phyloP scores from a whole-genome alignment of 2,797 vertebrate species.

The Enteromius fasciolatus region DNA sequence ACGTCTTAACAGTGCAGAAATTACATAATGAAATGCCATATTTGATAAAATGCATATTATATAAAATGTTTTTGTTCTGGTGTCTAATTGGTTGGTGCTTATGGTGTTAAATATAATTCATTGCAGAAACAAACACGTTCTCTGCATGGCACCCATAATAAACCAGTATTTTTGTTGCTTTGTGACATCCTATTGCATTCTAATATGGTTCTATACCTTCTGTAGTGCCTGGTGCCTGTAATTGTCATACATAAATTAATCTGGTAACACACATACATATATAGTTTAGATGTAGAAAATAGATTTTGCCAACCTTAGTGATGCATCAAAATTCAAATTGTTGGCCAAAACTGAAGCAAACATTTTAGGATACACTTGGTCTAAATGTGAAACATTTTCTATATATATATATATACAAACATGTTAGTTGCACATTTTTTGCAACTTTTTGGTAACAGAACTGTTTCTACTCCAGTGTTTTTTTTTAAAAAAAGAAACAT shows the following conservation, averaged over 20 bases:
- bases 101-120: neutral
- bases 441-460: neutral
- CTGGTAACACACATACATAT: too few species aligned
- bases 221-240: neutral
- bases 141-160: neutral
- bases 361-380: too few species aligned
- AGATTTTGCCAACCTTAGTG: too few species aligned
- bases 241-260: too few species aligned
- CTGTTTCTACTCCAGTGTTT: neutral
- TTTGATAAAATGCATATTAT: conserved; percentile 11
- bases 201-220: neutral
- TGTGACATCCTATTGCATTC: neutral
- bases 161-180: conserved; percentile 1
- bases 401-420: neutral
- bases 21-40: neutral
- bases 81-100: neutral
- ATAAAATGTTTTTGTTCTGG: neutral
- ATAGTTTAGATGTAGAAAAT: too few species aligned
- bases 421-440: neutral
- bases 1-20: neutral
- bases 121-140: neutral
- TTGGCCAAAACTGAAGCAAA: neutral
- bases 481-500: neutral
- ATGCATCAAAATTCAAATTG: too few species aligned
- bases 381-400: too few species aligned